Evolutionary conservation across 2,113 vertebrate genomes (phyloP).

Genomic region (Podiceps cristatus): DNA sequence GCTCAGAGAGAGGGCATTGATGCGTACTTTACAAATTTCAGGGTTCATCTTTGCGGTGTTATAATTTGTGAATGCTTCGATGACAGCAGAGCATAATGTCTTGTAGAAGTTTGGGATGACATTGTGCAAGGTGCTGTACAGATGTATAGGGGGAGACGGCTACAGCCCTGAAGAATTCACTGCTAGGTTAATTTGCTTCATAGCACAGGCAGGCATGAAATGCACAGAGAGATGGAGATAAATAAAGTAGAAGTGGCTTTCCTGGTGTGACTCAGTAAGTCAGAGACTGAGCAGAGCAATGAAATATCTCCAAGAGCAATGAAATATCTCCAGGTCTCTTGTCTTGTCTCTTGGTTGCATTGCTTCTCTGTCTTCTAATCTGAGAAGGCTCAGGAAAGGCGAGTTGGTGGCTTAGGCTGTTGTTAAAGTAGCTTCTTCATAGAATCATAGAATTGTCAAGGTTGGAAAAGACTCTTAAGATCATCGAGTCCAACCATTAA

Average conservation of each 20-base stretch:
- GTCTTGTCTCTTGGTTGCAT: neutral
- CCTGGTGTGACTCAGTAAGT: neutral
- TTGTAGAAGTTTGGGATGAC: neutral
- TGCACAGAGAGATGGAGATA: neutral
- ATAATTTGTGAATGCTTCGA: neutral
- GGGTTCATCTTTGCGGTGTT: neutral
- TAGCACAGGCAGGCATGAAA: neutral
- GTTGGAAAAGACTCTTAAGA: no score
- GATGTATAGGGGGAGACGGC: neutral
- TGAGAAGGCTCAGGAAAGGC: accelerated
- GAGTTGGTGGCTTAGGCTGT: neutral
- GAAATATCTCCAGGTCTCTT: neutral
- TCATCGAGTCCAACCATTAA: no score
- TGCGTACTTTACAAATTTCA: neutral
- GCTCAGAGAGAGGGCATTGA: neutral
- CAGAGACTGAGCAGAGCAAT: neutral
- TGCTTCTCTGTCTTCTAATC: neutral
- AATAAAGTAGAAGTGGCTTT: neutral
- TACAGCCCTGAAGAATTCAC: neutral
- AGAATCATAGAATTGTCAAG: no score
- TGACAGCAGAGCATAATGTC: neutral
- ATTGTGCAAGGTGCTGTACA: neutral
- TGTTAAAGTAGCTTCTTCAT: neutral
- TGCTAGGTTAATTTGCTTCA: neutral
- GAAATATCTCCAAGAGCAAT: neutral